Base-by-base conservation (phyloP, 1,140 invertebrate species). In the Drosophila malerkotliana region DNA sequence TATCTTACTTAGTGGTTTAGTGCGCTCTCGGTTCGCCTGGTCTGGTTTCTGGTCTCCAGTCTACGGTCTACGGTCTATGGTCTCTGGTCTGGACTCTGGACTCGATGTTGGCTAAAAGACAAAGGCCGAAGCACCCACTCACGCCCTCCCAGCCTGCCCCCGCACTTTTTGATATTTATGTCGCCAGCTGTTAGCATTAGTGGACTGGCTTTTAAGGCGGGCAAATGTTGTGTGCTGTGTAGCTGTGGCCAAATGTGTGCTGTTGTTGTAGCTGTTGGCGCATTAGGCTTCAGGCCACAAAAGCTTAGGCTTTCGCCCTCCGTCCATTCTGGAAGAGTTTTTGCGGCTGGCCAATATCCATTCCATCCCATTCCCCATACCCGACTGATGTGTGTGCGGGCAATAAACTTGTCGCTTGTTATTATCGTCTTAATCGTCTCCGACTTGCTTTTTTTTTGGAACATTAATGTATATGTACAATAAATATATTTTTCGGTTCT, bases 351-450 rank as follows among this genome's bases (percentile, higher is more conserved):
- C 71, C 69, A 73, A 75, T 56, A 69, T 74, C 59, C 71, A 67
- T 67, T 52, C 53, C 15, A 45, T 34, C 51, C 14, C 56, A 39
- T 18, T 48, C 28, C 24, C 44, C 18, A 56, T 69, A 24, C 21
- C 58, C 48, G 26, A 75, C 63, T 75, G 72, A 59, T 77, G 62
- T 69, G 62, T 73, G 72, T 73, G 82, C 54, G 64, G 83, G 83
- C 82, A 87, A 87, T 87, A 87, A 87, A 87, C 82, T 87, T 87
- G 82, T 87, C 82, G 84, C 82, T 87, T 87, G 83, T 87, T 87
- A 87, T 87, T 87, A 87, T 88, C 82, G 84, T 88, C 83, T 88
- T 87, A 87, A 87, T 87, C 83, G 82, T 81, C 83, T 81, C 62
- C 80, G 83, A 76, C 74, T 83, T 49, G 68, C 44, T 62, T 62